These are phyloP conservation scores for Philantomba maxwellii DNA, from an alignment of 2,113 vertebrate genomes.

Conservation along the genomic window DNA sequence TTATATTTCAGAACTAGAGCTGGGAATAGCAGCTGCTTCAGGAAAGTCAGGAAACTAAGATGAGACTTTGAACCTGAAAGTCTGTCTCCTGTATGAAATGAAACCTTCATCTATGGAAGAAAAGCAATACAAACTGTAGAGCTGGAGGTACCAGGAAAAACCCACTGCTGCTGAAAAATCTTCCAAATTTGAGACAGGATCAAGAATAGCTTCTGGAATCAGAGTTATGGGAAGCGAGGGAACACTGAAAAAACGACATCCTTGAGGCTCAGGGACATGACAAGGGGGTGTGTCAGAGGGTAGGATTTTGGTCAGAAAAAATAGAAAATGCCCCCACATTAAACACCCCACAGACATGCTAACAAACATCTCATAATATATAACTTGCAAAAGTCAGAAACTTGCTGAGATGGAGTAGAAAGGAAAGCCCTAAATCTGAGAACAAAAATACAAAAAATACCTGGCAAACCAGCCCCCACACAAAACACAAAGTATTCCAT, in stretches of 20 bases:
- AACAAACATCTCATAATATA: not conserved
- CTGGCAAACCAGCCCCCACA: not conserved
- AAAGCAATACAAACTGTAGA: not conserved
- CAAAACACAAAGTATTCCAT: not conserved
- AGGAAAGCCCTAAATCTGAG: not conserved
- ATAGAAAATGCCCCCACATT: not conserved
- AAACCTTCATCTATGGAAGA: not conserved
- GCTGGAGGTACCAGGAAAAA: not conserved
- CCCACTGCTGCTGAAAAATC: not conserved
- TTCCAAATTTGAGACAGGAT: not conserved
- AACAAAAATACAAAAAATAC: not conserved
- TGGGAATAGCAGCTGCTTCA: not conserved
- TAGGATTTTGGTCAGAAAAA: not conserved
- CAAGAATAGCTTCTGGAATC: not conserved
- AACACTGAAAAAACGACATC: not conserved
- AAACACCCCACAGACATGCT: not conserved
- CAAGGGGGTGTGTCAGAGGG: not conserved
- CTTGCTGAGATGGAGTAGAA: not conserved
- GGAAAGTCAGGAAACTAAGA: not conserved
- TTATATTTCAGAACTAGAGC: not conserved
- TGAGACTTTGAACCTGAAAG: not conserved
- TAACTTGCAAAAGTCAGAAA: not conserved
- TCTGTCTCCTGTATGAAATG: not conserved
- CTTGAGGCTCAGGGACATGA: not conserved
- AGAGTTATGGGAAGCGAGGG: not conserved